phyloP scores from a whole-genome alignment of 2,888 invertebrate species.

The Drosophila kuntzei region DNA sequence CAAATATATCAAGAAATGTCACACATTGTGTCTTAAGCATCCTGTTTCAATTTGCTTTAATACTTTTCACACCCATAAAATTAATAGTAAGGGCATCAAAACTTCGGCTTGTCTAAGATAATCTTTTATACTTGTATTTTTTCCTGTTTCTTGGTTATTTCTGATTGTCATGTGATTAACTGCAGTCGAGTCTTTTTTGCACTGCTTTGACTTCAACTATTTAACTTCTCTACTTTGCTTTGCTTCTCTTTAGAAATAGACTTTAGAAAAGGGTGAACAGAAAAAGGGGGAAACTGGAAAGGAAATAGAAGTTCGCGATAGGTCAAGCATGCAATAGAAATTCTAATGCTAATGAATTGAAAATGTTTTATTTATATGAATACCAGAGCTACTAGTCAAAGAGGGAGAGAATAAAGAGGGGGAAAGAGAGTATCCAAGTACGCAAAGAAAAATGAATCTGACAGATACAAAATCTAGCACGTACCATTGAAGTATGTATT shows the following conservation, averaged over 20 bases:
- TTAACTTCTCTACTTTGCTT: slow-evolving; percentile 35
- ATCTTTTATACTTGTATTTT: background rate
- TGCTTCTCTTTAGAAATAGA: slow-evolving; percentile 2
- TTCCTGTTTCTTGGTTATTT: slow-evolving; percentile 32
- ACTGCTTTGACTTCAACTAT: slow-evolving; percentile 30
- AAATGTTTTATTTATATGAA: slow-evolving; percentile 10
- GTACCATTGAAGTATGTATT: slow-evolving; percentile 17
- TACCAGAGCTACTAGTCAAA: background rate
- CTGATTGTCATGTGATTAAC: slow-evolving; percentile 74
- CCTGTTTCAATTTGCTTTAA: background rate
- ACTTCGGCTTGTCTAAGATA: background rate
- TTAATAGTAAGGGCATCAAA: background rate
- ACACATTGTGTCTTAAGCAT: background rate
- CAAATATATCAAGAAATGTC: too few species aligned
- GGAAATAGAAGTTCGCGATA: background rate
- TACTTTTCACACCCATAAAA: too few species aligned
- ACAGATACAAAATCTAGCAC: slow-evolving; percentile 22
- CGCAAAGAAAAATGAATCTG: slow-evolving; percentile 23
- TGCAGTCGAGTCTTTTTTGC: slow-evolving; percentile 46
- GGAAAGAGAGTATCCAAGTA: background rate
- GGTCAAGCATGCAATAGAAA: slow-evolving; percentile 2
- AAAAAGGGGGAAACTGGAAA: background rate
- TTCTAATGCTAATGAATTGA: slow-evolving; percentile 11
- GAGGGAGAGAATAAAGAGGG: too few species aligned
- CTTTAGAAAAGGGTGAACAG: background rate